Conservation (phyloP, 2,113 vertebrate species). For the Indicator maculatus region DNA sequence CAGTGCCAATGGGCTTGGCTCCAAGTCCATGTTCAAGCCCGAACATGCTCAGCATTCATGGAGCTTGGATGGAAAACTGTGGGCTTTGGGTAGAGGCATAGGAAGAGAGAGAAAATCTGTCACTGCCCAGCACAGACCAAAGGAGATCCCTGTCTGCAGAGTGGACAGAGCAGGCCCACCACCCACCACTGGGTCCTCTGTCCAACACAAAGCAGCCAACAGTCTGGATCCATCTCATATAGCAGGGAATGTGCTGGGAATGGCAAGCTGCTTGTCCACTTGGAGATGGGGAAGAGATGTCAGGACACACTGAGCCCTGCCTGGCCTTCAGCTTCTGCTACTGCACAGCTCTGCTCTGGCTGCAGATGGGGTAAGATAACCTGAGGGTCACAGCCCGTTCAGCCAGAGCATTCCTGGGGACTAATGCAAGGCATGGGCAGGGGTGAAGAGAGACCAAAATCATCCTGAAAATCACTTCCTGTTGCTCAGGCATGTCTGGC, state of each 20-base stretch:
- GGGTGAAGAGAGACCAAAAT: neutral
- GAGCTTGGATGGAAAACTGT: neutral
- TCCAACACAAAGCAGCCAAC: neutral
- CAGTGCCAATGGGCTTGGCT: neutral
- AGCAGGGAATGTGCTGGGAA: neutral
- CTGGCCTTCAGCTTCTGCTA: neutral
- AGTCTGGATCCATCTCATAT: neutral
- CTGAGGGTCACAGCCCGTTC: neutral
- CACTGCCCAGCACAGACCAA: neutral
- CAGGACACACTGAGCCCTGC: neutral
- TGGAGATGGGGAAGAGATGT: neutral
- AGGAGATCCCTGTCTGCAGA: neutral
- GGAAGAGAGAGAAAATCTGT: neutral
- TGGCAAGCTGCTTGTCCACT: neutral
- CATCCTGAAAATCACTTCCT: neutral
- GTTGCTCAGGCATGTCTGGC: fast-evolving
- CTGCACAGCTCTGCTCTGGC: neutral
- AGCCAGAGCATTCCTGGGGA: neutral
- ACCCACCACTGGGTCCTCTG: neutral
- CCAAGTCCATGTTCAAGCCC: neutral
- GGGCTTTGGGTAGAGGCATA: neutral
- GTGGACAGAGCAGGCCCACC: neutral
- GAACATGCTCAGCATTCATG: neutral
- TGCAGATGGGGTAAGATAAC: neutral
- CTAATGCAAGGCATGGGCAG: neutral